These are phyloP conservation scores for Canis aureus DNA, from an alignment of 2,113 vertebrate genomes.

Conservation along the genomic window DNA sequence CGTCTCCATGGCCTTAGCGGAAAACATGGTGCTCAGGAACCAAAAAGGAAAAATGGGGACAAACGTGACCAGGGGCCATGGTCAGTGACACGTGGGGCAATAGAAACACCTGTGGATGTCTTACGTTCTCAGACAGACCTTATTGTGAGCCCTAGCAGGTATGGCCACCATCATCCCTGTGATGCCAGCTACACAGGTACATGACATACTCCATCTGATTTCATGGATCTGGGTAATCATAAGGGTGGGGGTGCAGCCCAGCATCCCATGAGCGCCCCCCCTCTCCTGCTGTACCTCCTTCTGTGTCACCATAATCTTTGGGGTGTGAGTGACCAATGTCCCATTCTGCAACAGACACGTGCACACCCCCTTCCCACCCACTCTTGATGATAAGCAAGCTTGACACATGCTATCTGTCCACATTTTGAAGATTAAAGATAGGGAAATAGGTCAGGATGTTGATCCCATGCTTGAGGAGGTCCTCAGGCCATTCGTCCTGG, in stretches of 20 bases:
- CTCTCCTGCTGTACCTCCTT: background rate
- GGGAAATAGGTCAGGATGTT: background rate
- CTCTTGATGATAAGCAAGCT: background rate
- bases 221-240: background rate
- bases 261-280: background rate
- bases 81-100: background rate
- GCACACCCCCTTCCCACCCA: background rate
- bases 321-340: background rate
- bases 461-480: background rate
- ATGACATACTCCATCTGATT: rapidly evolving
- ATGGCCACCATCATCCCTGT: rapidly evolving
- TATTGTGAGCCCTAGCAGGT: background rate
- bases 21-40: background rate
- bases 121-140: background rate
- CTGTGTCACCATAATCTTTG: background rate
- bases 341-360: background rate
- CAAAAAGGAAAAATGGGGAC: background rate
- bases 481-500: background rate
- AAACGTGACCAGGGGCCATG: background rate
- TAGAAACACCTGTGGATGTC: background rate
- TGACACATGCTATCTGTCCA: background rate
- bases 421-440: background rate
- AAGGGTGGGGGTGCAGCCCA: background rate
- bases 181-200: background rate
- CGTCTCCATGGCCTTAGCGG: background rate